A percentile compares a stretch with the other conserved stretches of the same genome.
Evolutionary conservation across 2,113 vertebrate species (phyloP).

Genomic region (Bettongia penicillata): DNA sequence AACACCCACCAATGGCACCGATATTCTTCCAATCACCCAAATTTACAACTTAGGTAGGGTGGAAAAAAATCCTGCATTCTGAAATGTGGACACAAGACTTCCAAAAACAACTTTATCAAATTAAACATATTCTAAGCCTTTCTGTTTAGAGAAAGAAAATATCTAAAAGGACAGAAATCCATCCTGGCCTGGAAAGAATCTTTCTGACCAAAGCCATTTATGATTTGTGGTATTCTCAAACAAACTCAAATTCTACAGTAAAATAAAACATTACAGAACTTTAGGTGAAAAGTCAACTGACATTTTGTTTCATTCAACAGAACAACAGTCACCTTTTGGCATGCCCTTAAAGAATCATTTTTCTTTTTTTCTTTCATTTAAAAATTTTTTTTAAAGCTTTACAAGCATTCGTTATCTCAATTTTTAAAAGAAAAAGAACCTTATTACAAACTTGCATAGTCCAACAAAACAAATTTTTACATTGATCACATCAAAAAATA

Average conservation of each 20-base stretch:
- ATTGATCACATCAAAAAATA: not conserved
- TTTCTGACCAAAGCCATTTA: not conserved
- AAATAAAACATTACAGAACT: not conserved
- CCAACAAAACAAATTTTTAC: not conserved
- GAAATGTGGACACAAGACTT: not conserved
- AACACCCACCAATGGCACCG: not conserved
- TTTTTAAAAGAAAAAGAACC: not conserved
- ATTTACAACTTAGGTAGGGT: not conserved
- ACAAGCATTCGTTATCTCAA: not conserved
- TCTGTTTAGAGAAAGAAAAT: not conserved
- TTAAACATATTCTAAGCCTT: not conserved
- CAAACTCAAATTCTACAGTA: not conserved
- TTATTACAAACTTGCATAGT: not conserved
- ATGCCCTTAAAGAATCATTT: not conserved
- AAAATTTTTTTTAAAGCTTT: not conserved
- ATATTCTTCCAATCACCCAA: not conserved
- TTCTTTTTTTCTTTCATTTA: not conserved
- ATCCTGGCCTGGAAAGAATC: not conserved
- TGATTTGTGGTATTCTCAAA: not conserved
- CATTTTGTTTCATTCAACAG: not conserved
- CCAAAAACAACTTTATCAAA: not conserved
- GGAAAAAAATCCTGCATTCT: not conserved
- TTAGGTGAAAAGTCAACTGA: not conserved
- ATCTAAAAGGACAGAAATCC: not conserved
- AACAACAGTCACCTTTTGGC: not conserved